Conservation (phyloP, 2,797 vertebrate species). For the Pelodytes ibericus region DNA sequence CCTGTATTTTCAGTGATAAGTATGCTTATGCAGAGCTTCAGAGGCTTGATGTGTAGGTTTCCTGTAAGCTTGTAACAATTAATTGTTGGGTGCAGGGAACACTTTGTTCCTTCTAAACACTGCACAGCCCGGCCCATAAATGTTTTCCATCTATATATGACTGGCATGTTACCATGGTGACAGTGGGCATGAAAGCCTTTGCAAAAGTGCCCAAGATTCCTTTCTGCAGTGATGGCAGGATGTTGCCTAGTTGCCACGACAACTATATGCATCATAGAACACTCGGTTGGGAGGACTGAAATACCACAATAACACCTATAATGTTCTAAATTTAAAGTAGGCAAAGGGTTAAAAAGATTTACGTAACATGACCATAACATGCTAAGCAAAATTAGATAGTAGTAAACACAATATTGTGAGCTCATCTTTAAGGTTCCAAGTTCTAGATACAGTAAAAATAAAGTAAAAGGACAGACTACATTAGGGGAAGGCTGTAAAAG, state of each 20-base stretch:
- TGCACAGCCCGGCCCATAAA: conserved; percentile 19
- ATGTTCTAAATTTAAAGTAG: conserved; percentile 7
- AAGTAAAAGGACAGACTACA: neutral
- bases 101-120: neutral
- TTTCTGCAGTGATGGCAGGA: conserved; percentile 12
- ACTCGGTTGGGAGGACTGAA: conserved; percentile 1
- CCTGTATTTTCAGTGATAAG: too few relatives aligned
- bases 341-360: neutral
- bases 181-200: conserved; percentile 45
- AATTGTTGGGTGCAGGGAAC: conserved; percentile 7
- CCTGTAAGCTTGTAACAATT: neutral
- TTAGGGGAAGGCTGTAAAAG: too few relatives aligned
- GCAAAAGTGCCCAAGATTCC: conserved; percentile 23
- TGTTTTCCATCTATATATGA: conserved; percentile 40
- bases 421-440: neutral
- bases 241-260: conserved; percentile 35
- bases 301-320: conserved; percentile 1
- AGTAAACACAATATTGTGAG: neutral
- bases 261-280: conserved; percentile 10
- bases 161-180: conserved; percentile 48
- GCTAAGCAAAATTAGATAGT: neutral
- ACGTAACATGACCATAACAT: neutral
- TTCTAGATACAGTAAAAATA: neutral
- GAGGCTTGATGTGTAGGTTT: neutral
- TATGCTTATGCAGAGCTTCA: neutral